These are phyloP conservation scores for Artemia sinica DNA, from an alignment of 2,888 invertebrate genomes.

Conservation along the genomic window DNA sequence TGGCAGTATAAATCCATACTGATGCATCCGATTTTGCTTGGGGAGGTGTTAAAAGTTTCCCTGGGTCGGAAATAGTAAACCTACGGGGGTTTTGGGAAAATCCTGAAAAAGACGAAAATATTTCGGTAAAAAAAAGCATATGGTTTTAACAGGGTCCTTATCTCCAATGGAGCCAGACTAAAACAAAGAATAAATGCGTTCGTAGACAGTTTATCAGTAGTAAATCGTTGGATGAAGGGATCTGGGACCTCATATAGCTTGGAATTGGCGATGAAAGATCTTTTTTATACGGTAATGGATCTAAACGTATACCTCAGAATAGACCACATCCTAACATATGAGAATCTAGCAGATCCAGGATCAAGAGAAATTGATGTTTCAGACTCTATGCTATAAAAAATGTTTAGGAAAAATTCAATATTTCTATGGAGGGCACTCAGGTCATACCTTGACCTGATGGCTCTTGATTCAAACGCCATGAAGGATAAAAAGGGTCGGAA, in stretches of 20 bases:
- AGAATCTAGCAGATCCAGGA: no score
- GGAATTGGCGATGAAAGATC: no score
- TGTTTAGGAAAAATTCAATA: no score
- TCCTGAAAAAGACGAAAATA: not conserved
- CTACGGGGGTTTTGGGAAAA: not conserved
- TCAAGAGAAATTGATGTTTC: no score
- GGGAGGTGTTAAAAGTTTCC: not conserved
- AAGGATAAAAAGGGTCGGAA: not conserved
- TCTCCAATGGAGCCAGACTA: not conserved
- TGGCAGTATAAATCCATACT: not conserved
- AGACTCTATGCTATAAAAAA: no score
- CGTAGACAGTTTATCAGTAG: not conserved
- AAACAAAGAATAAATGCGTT: not conserved
- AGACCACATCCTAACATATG: no score
- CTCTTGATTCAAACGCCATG: slow-evolving; percentile 2
- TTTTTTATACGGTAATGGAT: no score
- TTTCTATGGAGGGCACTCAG: no score
- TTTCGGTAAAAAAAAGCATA: not conserved
- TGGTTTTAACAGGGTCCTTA: not conserved
- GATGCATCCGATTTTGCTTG: no score
- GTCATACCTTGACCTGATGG: not conserved
- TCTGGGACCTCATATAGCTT: not conserved
- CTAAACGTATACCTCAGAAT: no score
- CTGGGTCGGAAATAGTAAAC: not conserved
- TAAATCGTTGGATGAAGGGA: not conserved